Conservation (phyloP, 2,888 invertebrate genomes). For the Drosophila aldrichi region DNA sequence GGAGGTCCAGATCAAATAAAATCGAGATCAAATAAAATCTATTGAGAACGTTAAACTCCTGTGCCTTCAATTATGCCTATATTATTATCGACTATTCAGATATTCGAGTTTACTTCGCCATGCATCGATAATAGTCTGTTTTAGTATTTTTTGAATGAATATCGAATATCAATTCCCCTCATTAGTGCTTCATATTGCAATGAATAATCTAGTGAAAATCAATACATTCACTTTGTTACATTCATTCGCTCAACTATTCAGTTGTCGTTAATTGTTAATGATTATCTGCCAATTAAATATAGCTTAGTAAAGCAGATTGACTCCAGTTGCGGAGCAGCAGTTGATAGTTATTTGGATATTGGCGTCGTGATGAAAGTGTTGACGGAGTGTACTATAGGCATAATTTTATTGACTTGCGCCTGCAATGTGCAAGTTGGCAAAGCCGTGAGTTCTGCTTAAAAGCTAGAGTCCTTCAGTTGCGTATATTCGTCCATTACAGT, state of each 20-base stretch:
- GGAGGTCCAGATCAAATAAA: slow-evolving; percentile 49
- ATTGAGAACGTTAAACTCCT: not conserved
- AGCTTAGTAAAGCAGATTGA: slow-evolving; percentile 11
- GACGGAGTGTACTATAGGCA: not conserved
- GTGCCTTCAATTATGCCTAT: not conserved
- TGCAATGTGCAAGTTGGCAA: not conserved
- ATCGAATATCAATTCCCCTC: too few relatives aligned
- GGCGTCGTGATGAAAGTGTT: slow-evolving; percentile 31
- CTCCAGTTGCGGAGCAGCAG: not conserved
- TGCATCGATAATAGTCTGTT: too few relatives aligned
- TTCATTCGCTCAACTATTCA: too few relatives aligned
- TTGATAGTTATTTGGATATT: slow-evolving; percentile 23
- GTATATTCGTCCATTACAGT: slow-evolving; percentile 23
- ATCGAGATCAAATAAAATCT: not conserved
- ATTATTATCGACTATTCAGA: too few relatives aligned
- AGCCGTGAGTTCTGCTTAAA: slow-evolving; percentile 40
- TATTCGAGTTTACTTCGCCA: too few relatives aligned
- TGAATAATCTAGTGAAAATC: too few relatives aligned
- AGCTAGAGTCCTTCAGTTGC: not conserved
- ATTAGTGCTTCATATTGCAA: too few relatives aligned
- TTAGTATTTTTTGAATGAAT: too few relatives aligned
- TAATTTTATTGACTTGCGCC: slow-evolving; percentile 17
- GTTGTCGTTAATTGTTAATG: not conserved
- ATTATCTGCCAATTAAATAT: slow-evolving; percentile 35
- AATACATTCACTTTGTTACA: not conserved